These are phyloP conservation scores for Syngnathus rostellatus DNA, from an alignment of 2,797 vertebrate species.

Conservation along the genomic window DNA sequence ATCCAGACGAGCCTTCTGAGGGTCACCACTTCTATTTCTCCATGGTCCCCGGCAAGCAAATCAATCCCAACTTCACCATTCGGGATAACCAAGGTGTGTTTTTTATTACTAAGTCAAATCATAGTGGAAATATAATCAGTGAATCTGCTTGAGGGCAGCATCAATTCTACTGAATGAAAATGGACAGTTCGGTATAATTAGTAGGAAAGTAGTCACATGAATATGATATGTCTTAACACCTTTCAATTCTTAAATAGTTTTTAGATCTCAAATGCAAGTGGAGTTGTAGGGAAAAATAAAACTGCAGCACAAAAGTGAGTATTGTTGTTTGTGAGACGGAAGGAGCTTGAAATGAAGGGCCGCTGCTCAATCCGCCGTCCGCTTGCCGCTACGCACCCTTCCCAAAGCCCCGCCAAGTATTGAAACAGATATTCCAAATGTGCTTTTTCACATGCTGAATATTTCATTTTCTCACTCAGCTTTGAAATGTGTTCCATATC, in stretches of 20 bases:
- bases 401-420: not conserved
- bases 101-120: not conserved
- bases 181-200: too few species aligned
- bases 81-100: slow-evolving; percentile 82
- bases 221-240: too few species aligned
- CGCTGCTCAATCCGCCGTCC: not conserved
- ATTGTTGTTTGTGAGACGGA: not conserved
- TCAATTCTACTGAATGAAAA: too few species aligned
- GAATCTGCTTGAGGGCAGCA: too few species aligned
- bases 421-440: slow-evolving; percentile 17
- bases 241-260: too few species aligned
- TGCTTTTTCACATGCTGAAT: slow-evolving; percentile 15
- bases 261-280: too few species aligned
- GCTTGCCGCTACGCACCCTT: not conserved
- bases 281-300: not conserved
- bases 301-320: not conserved
- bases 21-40: slow-evolving; percentile 81
- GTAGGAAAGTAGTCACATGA: too few species aligned
- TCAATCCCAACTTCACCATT: slow-evolving; percentile 79
- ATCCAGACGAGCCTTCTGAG: slow-evolving; percentile 76
- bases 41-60: slow-evolving; percentile 68
- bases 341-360: not conserved
- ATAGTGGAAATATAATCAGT: too few species aligned
- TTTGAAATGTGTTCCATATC: slow-evolving; percentile 5
- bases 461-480: slow-evolving; percentile 16